A percentile compares a stretch with the other conserved stretches of the same genome.
Evolutionary conservation across 2,888 invertebrate species (phyloP).

Genomic region (Acrocera orbiculus): DNA sequence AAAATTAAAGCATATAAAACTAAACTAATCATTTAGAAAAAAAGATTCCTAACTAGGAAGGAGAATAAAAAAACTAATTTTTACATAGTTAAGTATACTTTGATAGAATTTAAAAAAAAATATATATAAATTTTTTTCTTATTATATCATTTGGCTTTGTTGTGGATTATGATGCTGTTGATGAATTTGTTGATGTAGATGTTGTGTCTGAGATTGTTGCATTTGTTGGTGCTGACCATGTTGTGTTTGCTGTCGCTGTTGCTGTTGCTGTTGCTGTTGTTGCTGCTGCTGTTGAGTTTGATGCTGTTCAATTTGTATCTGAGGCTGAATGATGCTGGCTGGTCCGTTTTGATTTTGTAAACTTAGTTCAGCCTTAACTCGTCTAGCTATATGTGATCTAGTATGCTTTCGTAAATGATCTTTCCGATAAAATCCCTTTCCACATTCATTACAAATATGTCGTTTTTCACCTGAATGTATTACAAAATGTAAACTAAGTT

Average conservation of each 20-base stretch:
- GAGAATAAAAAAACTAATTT: too few relatives aligned
- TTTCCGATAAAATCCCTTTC: conserved; percentile 73
- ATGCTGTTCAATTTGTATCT: conserved; percentile 14
- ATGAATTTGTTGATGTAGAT: conserved; percentile 17
- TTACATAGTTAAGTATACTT: too few relatives aligned
- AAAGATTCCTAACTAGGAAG: too few relatives aligned
- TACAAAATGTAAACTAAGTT: conserved; percentile 71
- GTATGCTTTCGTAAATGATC: conserved; percentile 74
- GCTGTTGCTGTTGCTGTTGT: conserved; percentile 34
- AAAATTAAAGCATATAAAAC: too few relatives aligned
- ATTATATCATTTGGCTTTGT: too few relatives aligned
- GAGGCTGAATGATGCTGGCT: conserved; percentile 27
- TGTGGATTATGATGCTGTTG: conserved; percentile 17
- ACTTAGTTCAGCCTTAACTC: conserved; percentile 52
- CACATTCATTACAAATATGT: conserved; percentile 71
- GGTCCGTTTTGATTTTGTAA: conserved; percentile 29
- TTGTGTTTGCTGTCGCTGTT: conserved; percentile 29
- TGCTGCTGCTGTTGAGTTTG: conserved; percentile 20
- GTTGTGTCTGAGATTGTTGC: conserved; percentile 12
- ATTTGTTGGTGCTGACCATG: conserved; percentile 11
- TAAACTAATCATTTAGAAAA: too few relatives aligned
- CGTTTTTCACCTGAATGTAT: conserved; percentile 79
- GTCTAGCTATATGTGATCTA: conserved; percentile 63
- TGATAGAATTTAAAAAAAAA: too few relatives aligned
- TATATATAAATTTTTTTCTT: too few relatives aligned